Evolutionary conservation across 53 echinoderm and acorn worm species (phyloP), one percentile per base, ranked within the genome.

Genomic region (Paracentrotus lividus): DNA sequence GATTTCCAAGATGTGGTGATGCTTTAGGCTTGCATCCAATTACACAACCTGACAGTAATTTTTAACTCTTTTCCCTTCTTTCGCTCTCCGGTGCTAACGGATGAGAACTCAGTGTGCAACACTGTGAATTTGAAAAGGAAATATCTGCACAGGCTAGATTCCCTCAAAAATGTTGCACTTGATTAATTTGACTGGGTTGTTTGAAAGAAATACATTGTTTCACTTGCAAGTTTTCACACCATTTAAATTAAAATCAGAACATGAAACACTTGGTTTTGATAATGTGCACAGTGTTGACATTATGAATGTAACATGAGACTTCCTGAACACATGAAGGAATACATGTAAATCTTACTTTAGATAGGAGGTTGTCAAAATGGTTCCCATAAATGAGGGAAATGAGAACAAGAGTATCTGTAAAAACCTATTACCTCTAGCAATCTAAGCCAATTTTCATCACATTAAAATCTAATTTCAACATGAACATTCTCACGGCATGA

Each of bases 271-370:
- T 81, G 81, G 81, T 45, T 81, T 81, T 47, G 81, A 81, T 81
- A 81, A 81, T n/a, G 81, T 27, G 49, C 24, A 47, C 9, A 81
- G 47, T 81, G 44, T 81, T 81, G 81, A 81, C 81, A 24, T 81
- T 81, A 45, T 44, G 33, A n/a, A 81, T 45, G 81, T 49, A 81
- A 81, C 81, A 49, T 81, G 81, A 81, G 81, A 81, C 81, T 81
- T 81, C 49, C 81, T 81, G 45, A 38, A n/a, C 2, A 38, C 36
- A 38, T 38, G 47, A 76, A 49, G 26, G 81, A 81, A 45, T 81
- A 18, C 49, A 81, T 45, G 44, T 20, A 44, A 81, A 47, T 45
- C 16, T 81, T 81, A 27, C 24, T 12, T 10, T 2, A 24, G 81
- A 81, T 81, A 47, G n/a, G 47, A 47, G n/a, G 8, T n/a, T 1